Conservation (phyloP, 2,888 invertebrate genomes). For the Pachydiplax longipennis region DNA sequence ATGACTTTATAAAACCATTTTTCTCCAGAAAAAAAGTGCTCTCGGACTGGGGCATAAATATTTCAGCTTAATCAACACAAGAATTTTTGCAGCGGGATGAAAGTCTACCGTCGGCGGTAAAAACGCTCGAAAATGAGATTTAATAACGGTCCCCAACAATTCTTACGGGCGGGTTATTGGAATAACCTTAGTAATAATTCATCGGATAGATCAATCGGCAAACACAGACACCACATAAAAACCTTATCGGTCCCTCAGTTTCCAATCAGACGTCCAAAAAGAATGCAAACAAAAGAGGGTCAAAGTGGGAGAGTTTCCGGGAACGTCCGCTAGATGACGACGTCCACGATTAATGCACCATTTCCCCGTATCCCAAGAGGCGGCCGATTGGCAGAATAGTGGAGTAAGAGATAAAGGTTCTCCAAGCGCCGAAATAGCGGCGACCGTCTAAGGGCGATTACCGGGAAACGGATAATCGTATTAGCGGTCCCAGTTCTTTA, state of each 20-base stretch:
- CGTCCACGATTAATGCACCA: background rate
- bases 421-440: too few relatives aligned
- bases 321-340: background rate
- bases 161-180: background rate
- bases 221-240: background rate
- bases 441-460: too few relatives aligned
- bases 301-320: background rate
- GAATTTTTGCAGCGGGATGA: background rate
- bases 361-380: background rate
- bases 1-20: too few relatives aligned
- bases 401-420: too few relatives aligned
- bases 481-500: too few relatives aligned
- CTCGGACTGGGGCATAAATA: background rate
- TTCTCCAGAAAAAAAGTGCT: too few relatives aligned
- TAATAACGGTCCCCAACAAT: background rate
- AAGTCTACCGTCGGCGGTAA: too few relatives aligned
- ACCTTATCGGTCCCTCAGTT: background rate
- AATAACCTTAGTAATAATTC: background rate
- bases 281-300: background rate
- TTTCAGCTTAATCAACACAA: background rate
- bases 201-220: background rate
- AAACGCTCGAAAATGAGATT: background rate
- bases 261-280: background rate
- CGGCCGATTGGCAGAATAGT: background rate
- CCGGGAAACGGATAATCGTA: too few relatives aligned